These are phyloP conservation scores for Darevskia mixta DNA, from an alignment of 2,797 vertebrate genomes.

Conservation along the genomic window DNA sequence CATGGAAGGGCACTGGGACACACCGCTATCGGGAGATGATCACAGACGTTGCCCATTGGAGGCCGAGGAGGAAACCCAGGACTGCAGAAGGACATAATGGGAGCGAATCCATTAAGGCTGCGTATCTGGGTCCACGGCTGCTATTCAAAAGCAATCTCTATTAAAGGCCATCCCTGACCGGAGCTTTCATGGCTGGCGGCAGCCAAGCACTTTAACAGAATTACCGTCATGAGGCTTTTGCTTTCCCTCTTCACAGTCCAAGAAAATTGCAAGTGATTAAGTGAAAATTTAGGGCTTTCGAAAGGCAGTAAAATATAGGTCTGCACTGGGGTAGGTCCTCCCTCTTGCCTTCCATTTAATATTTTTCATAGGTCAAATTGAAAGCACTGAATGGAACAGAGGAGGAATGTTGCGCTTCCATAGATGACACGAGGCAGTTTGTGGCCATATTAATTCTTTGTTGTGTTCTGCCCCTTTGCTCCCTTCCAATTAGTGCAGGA, in stretches of 20 bases:
- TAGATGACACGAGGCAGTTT: not conserved
- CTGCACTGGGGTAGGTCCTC: not conserved
- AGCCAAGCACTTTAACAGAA: constrained; percentile 48
- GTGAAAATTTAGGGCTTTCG: constrained; percentile 41
- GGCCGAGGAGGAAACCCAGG: constrained; percentile 17
- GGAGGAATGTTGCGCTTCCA: not conserved
- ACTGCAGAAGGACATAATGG: constrained; percentile 36
- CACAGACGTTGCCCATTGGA: not conserved
- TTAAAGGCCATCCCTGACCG: constrained; percentile 32
- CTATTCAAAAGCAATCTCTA: constrained; percentile 28
- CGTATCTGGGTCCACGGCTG: not conserved
- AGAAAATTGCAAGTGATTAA: constrained; percentile 24
- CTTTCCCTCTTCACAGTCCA: constrained; percentile 10
- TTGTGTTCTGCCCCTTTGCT: not conserved
- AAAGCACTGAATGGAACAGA: not conserved
- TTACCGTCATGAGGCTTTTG: not conserved
- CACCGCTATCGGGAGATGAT: constrained; percentile 3
- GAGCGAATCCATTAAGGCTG: constrained; percentile 24
- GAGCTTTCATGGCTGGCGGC: constrained; percentile 30
- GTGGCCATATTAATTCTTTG: not conserved
- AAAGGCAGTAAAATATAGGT: constrained; percentile 26
- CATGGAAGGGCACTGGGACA: not conserved
- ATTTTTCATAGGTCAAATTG: constrained; percentile 17
- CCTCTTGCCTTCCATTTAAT: constrained; percentile 11
- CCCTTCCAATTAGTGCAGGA: not conserved